Base-by-base conservation (phyloP, 2,888 invertebrate genomes). In the Margaritifera margaritifera region DNA sequence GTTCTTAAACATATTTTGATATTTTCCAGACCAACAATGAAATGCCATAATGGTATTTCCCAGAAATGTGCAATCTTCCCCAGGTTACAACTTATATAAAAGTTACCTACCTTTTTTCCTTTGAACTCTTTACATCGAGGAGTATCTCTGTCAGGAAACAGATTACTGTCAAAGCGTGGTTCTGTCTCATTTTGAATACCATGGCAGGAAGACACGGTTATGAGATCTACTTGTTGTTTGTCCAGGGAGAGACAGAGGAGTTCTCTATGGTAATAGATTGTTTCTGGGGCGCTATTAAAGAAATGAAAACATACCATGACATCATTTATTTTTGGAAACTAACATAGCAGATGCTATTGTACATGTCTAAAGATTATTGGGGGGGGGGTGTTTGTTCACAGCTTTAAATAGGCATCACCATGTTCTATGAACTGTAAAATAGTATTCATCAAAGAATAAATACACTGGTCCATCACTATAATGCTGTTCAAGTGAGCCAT, bases 241-340 rank as follows among this genome's bases (percentile, higher is more conserved):
- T 96, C 96, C 64, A 95, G 89, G 0, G 96, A 94, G 87, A 94
- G 92, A 82, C 95, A 89, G 50, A 95, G 92, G 80, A 94, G 93
- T 90, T 97, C 96, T 75, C 96, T 92, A 79, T 93, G 93, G 88
- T 95, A 97, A 90, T 96, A 97, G 79, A 97, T 94, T 77, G 72
- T 77, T 50, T 86, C 83, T 20, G 76, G 68, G 54, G 74, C 68
- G 62, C 86, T 86, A 76, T 66, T 80, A 77, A 42, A 54, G 42
- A 42, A 42, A 42, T 42, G 42, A 42, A 42, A 42, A 42, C 42
- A 42, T 42, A 42, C 11, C 4, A 42, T 31, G 31, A 31, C 15
- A 42, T 15, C 42, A 42, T 2, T 42, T 8, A 42, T 42, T 42
- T 42, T 42, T 42, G 15, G 11, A 15, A 42, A 42, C 42, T 42